Percentiles rank a stretch among this genome's conserved stretches.
Evolutionary conservation across 2,888 invertebrate species (phyloP).

Genomic region (Ormyrus labotus): DNA sequence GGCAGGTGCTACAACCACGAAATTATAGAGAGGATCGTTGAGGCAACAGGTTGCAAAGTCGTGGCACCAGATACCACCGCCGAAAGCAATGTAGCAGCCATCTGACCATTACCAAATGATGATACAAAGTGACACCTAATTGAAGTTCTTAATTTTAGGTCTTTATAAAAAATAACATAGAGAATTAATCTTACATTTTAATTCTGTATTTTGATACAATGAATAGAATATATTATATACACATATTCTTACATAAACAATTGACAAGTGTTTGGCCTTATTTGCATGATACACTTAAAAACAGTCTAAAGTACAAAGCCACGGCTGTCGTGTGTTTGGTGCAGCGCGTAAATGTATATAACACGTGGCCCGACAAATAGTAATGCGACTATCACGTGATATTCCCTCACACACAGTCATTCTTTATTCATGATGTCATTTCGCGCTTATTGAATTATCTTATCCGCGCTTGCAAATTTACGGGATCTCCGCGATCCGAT

Average conservation of each 20-base stretch:
- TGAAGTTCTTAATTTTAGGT: neutral
- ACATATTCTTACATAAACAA: conserved; percentile 51
- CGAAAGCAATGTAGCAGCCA: conserved; percentile 68
- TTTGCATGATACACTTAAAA: conserved; percentile 23
- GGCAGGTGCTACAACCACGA: conserved; percentile 81
- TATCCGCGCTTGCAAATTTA: conserved; percentile 19
- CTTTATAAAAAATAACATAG: neutral
- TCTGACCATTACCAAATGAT: conserved; percentile 64
- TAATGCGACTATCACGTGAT: conserved; percentile 47
- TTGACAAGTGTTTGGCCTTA: conserved; percentile 52
- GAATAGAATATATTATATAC: conserved; percentile 48
- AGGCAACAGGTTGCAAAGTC: conserved; percentile 71
- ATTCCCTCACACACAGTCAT: conserved; percentile 7
- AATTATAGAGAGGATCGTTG: conserved; percentile 79
- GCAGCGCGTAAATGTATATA: neutral
- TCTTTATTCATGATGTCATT: conserved; percentile 40
- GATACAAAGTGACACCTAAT: conserved; percentile 36
- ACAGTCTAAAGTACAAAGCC: conserved; percentile 50
- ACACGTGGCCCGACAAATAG: conserved; percentile 13
- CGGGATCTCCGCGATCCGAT: conserved; percentile 23
- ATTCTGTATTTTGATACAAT: conserved; percentile 51
- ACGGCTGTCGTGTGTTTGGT: neutral
- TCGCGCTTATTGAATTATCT: conserved; percentile 24
- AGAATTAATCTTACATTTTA: conserved; percentile 22
- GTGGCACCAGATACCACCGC: conserved; percentile 60